phyloP scores from a whole-genome alignment of 2,797 vertebrate genomes.

The Pangasius mekongensis region DNA sequence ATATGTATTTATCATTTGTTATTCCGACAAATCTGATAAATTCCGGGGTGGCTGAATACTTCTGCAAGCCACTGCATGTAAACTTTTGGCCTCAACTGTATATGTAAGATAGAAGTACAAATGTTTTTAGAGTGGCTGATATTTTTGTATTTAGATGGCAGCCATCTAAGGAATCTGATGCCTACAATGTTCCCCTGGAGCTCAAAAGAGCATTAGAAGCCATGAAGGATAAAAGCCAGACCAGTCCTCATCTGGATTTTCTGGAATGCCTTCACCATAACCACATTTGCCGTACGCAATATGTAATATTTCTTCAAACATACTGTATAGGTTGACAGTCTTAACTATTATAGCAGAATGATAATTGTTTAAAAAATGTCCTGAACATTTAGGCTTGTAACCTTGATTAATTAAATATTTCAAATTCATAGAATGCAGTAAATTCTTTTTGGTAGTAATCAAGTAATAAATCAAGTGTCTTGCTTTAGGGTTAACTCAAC shows the following conservation, averaged over 20 bases:
- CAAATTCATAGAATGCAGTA: not conserved
- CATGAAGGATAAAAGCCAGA: slow-evolving; percentile 60
- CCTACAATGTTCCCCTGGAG: slow-evolving; percentile 59
- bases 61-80: not conserved
- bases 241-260: slow-evolving; percentile 61
- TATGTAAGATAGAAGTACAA: not conserved
- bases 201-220: slow-evolving; percentile 64
- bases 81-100: not conserved
- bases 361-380: not conserved
- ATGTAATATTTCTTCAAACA: not conserved
- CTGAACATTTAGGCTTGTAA: not conserved
- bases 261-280: slow-evolving; percentile 72
- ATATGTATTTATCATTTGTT: not conserved
- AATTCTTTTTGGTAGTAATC: not conserved
- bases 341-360: not conserved
- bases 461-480: not conserved
- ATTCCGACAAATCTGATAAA: not conserved
- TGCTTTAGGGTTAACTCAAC: slow-evolving; percentile 64
- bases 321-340: not conserved
- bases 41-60: not conserved
- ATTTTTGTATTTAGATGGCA: slow-evolving; percentile 67
- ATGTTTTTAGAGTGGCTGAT: not conserved
- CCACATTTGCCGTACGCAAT: slow-evolving; percentile 62
- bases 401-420: not conserved
- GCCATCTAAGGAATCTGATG: not conserved